Evolutionary conservation across 1,140 invertebrate species (phyloP), one percentile per base, ranked within the genome.

Genomic region (Heliconius melpomene): DNA sequence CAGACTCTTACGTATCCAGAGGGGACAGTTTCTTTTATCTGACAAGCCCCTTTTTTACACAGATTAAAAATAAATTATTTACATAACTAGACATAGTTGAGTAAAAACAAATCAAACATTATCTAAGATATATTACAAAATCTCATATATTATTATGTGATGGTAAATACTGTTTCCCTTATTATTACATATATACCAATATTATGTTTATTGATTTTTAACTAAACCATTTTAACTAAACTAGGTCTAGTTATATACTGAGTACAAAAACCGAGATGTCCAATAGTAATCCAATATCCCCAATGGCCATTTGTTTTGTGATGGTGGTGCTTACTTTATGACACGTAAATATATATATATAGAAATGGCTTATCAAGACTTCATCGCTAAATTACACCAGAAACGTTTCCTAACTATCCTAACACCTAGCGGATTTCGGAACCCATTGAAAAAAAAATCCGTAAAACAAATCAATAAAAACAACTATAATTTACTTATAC

Each of bases 401-500:
- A 81, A 78, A 77, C 75, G 26, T 70, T 84, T 85, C 84, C 84
- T 85, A 87, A 89, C 82, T 83, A 84, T 83, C 83, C 77, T 78
- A 84, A 86, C 85, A 77, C 75, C 60, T 70, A 70, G 38, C 86
- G 89, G 89, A 75, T 82, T 78, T 82, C 77, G 52, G 74, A 78
- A 82, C 84, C 83, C 85, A 72, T 80, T 85, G 83, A 85, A 91
- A 91, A 80, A n/a, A 89, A 86, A 84, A 81, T 81, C 86, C 9
- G 23, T 88, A 87, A 86, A 84, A 88, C 85, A 89, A 91, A 29
- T 66, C 26, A 66, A 91, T 89, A 90, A 92, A 93, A 92, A 93
- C 91, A 91, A 90, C 89, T 93, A 92, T 92, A 93, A 92, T 91
- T 92, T 92, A 92, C 91, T 93, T 93, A 92, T 80, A 89, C 50